Base-by-base conservation (phyloP, 64 coral and sea anemone species). In the Porites lutea region DNA sequence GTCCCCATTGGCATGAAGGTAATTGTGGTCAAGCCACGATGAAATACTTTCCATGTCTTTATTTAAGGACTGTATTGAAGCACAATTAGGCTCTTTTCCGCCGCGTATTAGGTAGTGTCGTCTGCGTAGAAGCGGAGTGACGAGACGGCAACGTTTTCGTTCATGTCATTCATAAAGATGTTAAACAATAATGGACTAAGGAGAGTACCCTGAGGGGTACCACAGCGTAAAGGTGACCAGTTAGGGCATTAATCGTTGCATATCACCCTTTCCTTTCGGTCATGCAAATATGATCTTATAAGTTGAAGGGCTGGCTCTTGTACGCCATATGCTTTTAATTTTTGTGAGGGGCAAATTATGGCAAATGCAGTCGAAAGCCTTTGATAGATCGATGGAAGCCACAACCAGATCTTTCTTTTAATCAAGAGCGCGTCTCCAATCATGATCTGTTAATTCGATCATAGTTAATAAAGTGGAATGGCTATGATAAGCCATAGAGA, bases 381-480 rank as follows among this genome's bases (percentile, higher is more conserved):
- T 91, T 11, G 89, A 91, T 27, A 91, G 60, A 44, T 91, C 89
- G 55, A 91, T 91, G 16, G 77, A 77, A 37, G 82, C 67, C 6
- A 82, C 77, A 51, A 77, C 77, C 58, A 91, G 51, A 13, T 75
- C 71, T 44, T 88, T 1, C 67, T 75, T 88, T 60, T 88, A n/a
- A 16, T 74, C 84, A 20, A 87, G 84, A 4, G 64, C 2, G 2
- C 14, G 6, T 54, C 84, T 51, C 84, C 67, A 87, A n/a, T 87
- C 84, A 18, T 72, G 27, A 37, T 37, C 84, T n/a, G 84, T 87
- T 58, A 87, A 27, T 87, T 37, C 27, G 27, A 37, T 37, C 27
- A 37, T 37, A 37, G 27, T 37, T 37, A 37, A 37, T 37, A 37
- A 37, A 37, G 27, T 37, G 27, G 27, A 37, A 37, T 37, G 27